Evolutionary conservation across 2,797 vertebrate species (phyloP), one percentile per base, ranked within the genome.

Genomic region (Lophius americanus): DNA sequence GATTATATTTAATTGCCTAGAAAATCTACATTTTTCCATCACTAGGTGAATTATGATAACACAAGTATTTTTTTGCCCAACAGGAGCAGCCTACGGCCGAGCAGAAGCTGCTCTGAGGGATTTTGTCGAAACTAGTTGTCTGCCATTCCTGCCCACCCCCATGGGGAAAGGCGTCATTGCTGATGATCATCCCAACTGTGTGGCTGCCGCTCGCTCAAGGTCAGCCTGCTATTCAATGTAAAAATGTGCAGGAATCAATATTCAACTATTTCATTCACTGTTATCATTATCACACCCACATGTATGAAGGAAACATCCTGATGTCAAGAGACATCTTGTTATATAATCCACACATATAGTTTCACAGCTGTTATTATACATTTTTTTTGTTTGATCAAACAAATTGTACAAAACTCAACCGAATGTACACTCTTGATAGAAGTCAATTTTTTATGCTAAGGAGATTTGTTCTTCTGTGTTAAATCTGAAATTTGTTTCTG

Each of bases 111-210:
- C 70, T 71, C 82, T 99, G 69, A 85, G 82, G 68, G 92, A 92
- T 72, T 73, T 99, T 88, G 95, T 99, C 72, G 94, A 98, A 50
- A 75, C 75, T 4, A 95, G 86, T 56, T 92, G 94, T 2, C 55
- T 99, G 71, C 97, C 97, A 1, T 99, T 98, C 90, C 89, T 99
- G 78, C 95, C 97, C 77, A 98, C 98, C 0, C 98, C 98, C 3
- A 99, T 99, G 98, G 98, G 96, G 10, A 99, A 99, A 84, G 98
- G 98, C 36, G 94, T 97, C 58, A 87, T 99, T 64, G 95, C 96
- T 14, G 98, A 99, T 85, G 90, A 95, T 78, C 98, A 99, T 85
- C 93, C 92, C 39, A 94, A 95, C 68, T 98, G 96, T 84, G 96
- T 98, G 58, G 91, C 94, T 73, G 96, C 98, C 60, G 96, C 98